A percentile compares a stretch with the other conserved stretches of the same genome.
Evolutionary conservation across 2,888 invertebrate genomes (phyloP).

Genomic region (Sceliomorpha sp.): DNA sequence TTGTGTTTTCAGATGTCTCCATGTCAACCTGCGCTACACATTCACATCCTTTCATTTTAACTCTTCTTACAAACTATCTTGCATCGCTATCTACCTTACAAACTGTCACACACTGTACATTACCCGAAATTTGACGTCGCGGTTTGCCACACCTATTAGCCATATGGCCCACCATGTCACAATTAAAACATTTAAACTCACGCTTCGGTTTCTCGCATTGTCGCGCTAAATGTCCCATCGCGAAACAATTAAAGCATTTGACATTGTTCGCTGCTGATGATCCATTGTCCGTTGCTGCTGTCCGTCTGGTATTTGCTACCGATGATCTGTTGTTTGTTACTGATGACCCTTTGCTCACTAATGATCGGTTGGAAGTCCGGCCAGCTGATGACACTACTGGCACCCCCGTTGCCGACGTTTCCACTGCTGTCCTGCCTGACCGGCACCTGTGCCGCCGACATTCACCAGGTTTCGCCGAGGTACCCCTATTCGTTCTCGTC

Average conservation of each 20-base stretch:
- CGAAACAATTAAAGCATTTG: slow-evolving; percentile 2
- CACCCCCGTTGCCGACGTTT: no score
- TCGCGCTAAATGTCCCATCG: background rate
- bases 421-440: no score
- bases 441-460: no score
- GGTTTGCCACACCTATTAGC: slow-evolving; percentile 6
- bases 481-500: no score
- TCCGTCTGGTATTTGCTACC: background rate
- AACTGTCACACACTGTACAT: background rate
- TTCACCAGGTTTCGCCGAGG: no score
- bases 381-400: no score
- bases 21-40: slow-evolving; percentile 23
- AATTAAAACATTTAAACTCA: background rate
- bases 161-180: background rate
- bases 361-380: no score
- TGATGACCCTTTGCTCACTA: no score
- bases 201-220: background rate
- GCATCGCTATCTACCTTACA: background rate
- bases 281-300: background rate
- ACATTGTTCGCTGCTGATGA: background rate
- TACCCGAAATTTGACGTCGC: background rate
- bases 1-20: slow-evolving; percentile 24
- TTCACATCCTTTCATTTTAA: background rate
- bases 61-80: slow-evolving; percentile 11
- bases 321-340: no score